Conservation (phyloP, 2,797 vertebrate species). For the Macropus fuliginosus region DNA sequence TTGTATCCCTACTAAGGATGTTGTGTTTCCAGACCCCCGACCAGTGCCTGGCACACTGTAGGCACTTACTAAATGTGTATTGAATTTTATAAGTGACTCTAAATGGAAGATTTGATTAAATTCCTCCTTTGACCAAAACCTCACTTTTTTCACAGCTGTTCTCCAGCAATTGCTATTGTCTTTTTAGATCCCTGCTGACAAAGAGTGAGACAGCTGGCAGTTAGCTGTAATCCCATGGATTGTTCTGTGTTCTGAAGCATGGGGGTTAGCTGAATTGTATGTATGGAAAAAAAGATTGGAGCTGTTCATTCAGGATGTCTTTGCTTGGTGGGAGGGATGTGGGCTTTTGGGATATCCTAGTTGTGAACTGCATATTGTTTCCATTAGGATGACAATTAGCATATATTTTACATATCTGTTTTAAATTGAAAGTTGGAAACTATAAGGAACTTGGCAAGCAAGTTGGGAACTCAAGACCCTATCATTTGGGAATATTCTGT, state of each 20-base stretch:
- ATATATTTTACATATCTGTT: slow-evolving; percentile 67
- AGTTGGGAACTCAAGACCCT: slow-evolving; percentile 60
- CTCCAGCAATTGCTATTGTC: not conserved
- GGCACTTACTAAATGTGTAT: not conserved
- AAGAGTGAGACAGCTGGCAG: not conserved
- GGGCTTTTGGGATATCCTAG: slow-evolving; percentile 62
- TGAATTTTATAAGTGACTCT: not conserved
- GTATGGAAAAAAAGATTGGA: not conserved
- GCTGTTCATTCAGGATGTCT: slow-evolving; percentile 42
- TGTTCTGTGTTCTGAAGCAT: slow-evolving; percentile 53
- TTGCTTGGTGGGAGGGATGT: slow-evolving; percentile 45
- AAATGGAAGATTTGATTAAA: not conserved
- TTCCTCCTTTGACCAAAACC: slow-evolving; percentile 21
- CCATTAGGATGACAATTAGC: slow-evolving; percentile 72
- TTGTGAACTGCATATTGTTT: slow-evolving; percentile 69
- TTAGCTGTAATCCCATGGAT: not conserved
- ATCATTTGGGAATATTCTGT: slow-evolving; percentile 57
- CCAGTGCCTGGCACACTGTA: not conserved
- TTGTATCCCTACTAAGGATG: not conserved
- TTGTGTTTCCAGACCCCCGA: not conserved
- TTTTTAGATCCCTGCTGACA: slow-evolving; percentile 14
- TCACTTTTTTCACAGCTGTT: slow-evolving; percentile 22
- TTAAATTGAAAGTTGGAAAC: slow-evolving; percentile 73
- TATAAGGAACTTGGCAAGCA: slow-evolving; percentile 66
- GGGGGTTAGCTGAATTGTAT: slow-evolving; percentile 4